Conservation (phyloP, 2,797 vertebrate species). For the Enteromius trimaculatus region DNA sequence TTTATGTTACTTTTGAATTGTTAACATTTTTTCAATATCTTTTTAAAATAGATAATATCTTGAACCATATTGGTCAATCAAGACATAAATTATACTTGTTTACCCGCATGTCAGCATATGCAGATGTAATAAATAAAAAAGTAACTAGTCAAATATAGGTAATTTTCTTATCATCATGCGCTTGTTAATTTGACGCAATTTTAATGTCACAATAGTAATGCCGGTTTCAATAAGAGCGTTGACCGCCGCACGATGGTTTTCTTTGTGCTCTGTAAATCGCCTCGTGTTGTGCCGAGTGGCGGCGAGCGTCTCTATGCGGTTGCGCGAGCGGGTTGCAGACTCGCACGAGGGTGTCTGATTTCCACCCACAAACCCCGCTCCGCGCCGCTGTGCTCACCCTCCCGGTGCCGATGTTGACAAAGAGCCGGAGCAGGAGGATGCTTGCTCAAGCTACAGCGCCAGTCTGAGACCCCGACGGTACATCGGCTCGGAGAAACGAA, state of each 20-base stretch:
- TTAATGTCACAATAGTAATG: not conserved
- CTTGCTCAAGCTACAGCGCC: slow-evolving; percentile 5
- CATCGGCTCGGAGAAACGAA: slow-evolving; percentile 25
- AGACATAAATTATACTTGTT: not conserved
- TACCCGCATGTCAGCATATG: not conserved
- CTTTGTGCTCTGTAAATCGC: slow-evolving; percentile 64
- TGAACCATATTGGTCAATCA: not conserved
- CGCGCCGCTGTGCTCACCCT: slow-evolving; percentile 56
- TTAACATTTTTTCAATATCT: not conserved
- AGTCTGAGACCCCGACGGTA: slow-evolving; percentile 9
- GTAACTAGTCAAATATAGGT: not conserved
- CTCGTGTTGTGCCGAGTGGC: slow-evolving; percentile 46
- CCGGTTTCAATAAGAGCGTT: not conserved
- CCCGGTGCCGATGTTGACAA: slow-evolving; percentile 81
- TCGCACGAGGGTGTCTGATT: slow-evolving; percentile 68
- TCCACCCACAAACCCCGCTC: slow-evolving; percentile 69
- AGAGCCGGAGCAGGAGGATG: slow-evolving; percentile 64
- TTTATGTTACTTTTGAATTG: not conserved
- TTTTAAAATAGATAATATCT: not conserved
- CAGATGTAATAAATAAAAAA: not conserved
- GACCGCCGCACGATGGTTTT: slow-evolving; percentile 43
- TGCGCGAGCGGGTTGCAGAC: slow-evolving; percentile 64
- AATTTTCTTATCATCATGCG: not conserved
- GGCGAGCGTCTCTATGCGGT: slow-evolving; percentile 63
- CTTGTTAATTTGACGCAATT: not conserved